Evolutionary conservation across 2,888 invertebrate species (phyloP).

Genomic region (Ligdia adustata): DNA sequence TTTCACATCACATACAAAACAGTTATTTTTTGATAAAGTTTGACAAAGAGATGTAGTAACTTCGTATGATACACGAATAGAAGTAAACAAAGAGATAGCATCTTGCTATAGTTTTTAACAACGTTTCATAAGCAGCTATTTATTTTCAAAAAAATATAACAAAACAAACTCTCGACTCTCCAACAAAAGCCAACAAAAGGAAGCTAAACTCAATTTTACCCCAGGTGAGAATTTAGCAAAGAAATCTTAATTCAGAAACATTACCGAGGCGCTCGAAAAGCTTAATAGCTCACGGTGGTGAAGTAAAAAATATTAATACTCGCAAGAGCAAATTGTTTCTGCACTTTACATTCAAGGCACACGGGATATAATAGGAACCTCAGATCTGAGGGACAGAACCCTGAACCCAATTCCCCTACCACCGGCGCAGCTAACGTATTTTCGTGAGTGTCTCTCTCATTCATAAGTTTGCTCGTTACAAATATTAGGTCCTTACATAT

Average conservation of each 20-base stretch:
- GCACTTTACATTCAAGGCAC: constrained; percentile 53
- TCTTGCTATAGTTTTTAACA: too few species aligned
- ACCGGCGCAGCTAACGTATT: too few species aligned
- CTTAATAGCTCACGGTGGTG: constrained; percentile 20
- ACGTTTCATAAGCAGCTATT: too few species aligned
- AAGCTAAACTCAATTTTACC: constrained; percentile 12
- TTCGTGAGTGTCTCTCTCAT: too few species aligned
- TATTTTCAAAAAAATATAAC: not conserved
- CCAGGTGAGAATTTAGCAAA: constrained; percentile 22
- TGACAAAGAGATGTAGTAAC: too few species aligned
- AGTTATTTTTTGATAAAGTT: too few species aligned
- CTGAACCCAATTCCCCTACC: constrained; percentile 9
- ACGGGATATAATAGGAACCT: constrained; percentile 52
- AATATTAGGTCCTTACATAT: too few species aligned
- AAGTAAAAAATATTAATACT: constrained; percentile 31
- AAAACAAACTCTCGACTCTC: not conserved
- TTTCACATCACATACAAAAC: too few species aligned
- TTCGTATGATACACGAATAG: too few species aligned
- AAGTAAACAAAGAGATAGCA: too few species aligned
- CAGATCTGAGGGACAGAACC: constrained; percentile 41
- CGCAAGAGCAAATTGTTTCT: constrained; percentile 45
- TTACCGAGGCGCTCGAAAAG: constrained; percentile 18
- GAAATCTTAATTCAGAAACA: constrained; percentile 22
- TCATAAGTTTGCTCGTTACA: too few species aligned
- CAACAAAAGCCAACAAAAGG: constrained; percentile 3